phyloP scores from a whole-genome alignment of 2,888 invertebrate genomes.

The Plagiodera versicolora region DNA sequence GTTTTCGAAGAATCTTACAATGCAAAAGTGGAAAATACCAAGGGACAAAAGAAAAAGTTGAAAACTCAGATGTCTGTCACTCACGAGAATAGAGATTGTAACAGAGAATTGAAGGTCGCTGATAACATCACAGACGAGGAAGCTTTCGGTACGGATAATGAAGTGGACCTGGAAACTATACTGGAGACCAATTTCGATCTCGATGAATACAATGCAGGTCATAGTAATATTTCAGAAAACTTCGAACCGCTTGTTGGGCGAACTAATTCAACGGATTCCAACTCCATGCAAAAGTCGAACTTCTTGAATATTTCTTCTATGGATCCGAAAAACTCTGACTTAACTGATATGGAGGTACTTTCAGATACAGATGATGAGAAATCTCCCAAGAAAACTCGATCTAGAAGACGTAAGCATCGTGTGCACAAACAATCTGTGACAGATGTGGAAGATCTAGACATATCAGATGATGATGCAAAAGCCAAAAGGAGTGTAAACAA shows the following conservation, averaged over 20 bases:
- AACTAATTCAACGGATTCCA: slow-evolving; percentile 8
- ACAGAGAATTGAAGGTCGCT: slow-evolving; percentile 14
- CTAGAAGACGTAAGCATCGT: slow-evolving; percentile 36
- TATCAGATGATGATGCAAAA: slow-evolving; percentile 39
- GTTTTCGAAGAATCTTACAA: slow-evolving; percentile 38
- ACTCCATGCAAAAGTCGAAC: neutral
- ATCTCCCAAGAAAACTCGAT: slow-evolving; percentile 33
- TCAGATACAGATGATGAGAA: slow-evolving; percentile 49
- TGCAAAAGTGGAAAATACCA: slow-evolving; percentile 27
- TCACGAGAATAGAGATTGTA: slow-evolving; percentile 16
- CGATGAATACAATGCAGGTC: slow-evolving; percentile 25
- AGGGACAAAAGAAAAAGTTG: slow-evolving; percentile 24
- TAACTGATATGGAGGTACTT: slow-evolving; percentile 51
- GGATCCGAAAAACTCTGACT: slow-evolving; percentile 30
- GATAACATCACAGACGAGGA: slow-evolving; percentile 33
- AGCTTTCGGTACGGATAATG: slow-evolving; percentile 41
- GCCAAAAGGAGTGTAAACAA: slow-evolving; percentile 11
- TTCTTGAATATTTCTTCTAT: slow-evolving; percentile 20
- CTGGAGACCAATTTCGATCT: slow-evolving; percentile 29
- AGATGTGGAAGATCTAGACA: slow-evolving; percentile 47
- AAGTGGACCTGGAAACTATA: slow-evolving; percentile 28
- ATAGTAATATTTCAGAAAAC: slow-evolving; percentile 20
- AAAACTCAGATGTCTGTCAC: slow-evolving; percentile 32
- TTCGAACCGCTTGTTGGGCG: slow-evolving; percentile 3
- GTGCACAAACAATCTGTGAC: slow-evolving; percentile 38